phyloP scores from a whole-genome alignment of 2,888 invertebrate species.

The Acronicta aceris region DNA sequence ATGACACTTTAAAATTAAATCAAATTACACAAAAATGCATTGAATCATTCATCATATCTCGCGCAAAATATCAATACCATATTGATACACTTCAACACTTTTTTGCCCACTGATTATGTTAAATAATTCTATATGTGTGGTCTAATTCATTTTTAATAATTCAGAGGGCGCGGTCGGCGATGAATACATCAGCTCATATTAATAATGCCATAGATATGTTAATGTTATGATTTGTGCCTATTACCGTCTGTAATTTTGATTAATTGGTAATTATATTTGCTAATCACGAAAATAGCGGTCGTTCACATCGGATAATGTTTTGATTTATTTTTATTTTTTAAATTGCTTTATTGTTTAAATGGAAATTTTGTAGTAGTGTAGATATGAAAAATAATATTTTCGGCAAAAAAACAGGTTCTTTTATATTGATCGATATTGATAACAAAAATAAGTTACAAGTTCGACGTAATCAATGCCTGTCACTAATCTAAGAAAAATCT shows the following conservation, averaged over 20 bases:
- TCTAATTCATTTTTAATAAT: slow-evolving; percentile 48
- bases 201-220: slow-evolving; percentile 52
- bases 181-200: slow-evolving; percentile 33
- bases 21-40: slow-evolving; percentile 35
- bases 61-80: slow-evolving; percentile 40
- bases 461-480: no score
- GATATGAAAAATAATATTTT: no score
- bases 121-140: slow-evolving; percentile 52
- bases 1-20: slow-evolving; percentile 39
- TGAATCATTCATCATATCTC: slow-evolving; percentile 47
- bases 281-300: slow-evolving; percentile 44
- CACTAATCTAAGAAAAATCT: no score
- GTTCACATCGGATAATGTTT: slow-evolving; percentile 17
- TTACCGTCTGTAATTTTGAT: slow-evolving; percentile 52
- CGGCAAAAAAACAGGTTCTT: no score
- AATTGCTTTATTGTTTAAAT: no score
- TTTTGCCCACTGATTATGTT: slow-evolving; percentile 45
- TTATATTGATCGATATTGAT: no score
- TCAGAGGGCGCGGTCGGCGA: slow-evolving; percentile 47
- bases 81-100: slow-evolving; percentile 39
- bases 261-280: slow-evolving; percentile 53
- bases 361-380: no score
- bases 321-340: background rate
- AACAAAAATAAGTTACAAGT: no score
- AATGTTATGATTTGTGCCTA: slow-evolving; percentile 60